Conservation (phyloP, 2,797 vertebrate genomes). For the Sebastes cheni region DNA sequence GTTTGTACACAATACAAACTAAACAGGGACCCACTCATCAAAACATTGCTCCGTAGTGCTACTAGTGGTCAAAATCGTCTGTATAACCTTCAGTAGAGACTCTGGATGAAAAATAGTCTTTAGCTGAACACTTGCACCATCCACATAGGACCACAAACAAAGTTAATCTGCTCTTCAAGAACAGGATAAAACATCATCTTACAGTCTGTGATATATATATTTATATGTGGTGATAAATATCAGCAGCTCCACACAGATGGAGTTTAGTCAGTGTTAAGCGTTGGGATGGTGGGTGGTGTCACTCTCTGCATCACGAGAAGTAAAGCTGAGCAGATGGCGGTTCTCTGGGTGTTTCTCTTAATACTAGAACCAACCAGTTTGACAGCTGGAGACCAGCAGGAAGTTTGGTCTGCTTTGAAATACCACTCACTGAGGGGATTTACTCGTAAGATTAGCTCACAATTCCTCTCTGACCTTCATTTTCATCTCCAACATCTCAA, state of each 20-base stretch:
- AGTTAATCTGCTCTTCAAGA: background rate
- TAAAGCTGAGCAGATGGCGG: slow-evolving; percentile 27
- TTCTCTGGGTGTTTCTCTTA: background rate
- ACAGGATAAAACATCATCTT: background rate
- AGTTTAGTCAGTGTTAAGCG: background rate
- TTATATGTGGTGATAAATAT: background rate
- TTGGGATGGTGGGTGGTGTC: background rate
- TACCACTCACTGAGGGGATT: slow-evolving; percentile 24
- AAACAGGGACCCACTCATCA: background rate
- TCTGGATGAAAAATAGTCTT: too few relatives aligned
- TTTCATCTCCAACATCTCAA: slow-evolving; percentile 5
- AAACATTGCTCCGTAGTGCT: background rate
- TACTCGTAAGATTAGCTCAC: background rate
- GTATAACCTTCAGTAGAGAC: too few relatives aligned
- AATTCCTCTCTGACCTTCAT: slow-evolving; percentile 27
- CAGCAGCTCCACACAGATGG: slow-evolving; percentile 19
- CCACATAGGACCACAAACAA: background rate
- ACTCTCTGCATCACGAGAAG: background rate
- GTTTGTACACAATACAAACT: background rate
- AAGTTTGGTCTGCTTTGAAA: slow-evolving; percentile 10
- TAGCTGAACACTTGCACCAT: too few relatives aligned
- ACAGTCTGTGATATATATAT: background rate
- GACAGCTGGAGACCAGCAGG: slow-evolving; percentile 42
- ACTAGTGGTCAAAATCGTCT: background rate
- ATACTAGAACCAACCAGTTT: background rate